Percentiles rank a stretch among this genome's conserved stretches.
Evolutionary conservation across 1,140 invertebrate species (phyloP).

Genomic region (Gerris buenoi): DNA sequence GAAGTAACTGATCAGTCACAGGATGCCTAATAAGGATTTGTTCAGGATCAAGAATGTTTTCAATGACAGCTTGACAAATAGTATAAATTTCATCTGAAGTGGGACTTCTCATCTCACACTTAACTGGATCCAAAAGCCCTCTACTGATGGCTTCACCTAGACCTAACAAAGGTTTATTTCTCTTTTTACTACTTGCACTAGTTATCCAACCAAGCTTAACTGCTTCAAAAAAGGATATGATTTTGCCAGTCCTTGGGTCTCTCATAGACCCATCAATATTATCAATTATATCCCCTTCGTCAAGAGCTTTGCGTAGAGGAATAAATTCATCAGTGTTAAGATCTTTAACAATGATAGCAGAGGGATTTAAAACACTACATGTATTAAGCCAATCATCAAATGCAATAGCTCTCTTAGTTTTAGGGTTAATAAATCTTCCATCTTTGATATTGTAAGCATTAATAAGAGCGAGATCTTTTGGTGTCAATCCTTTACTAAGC

Average conservation of each 20-base stretch:
- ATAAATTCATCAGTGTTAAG: conserved; percentile 47
- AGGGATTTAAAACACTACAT: conserved; percentile 55
- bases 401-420: conserved; percentile 51
- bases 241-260: conserved; percentile 62
- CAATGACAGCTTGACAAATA: conserved; percentile 51
- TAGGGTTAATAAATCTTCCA: conserved; percentile 61
- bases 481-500: conserved; percentile 41
- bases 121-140: conserved; percentile 43
- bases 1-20: conserved; percentile 49
- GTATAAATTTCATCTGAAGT: conserved; percentile 42
- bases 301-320: conserved; percentile 48
- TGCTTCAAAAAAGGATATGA: conserved; percentile 70
- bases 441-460: conserved; percentile 58
- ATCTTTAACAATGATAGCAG: conserved; percentile 62
- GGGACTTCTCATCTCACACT: conserved; percentile 46
- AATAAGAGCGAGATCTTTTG: conserved; percentile 46
- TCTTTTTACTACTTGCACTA: conserved; percentile 22
- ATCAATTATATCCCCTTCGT: conserved; percentile 57
- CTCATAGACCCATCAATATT: conserved; percentile 62
- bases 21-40: conserved; percentile 54
- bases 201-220: conserved; percentile 55
- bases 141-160: conserved; percentile 48
- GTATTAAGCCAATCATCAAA: conserved; percentile 63
- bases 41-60: conserved; percentile 55
- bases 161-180: conserved; percentile 32